Conservation (phyloP, 2,888 invertebrate species). For the Pyrrhia umbra region DNA sequence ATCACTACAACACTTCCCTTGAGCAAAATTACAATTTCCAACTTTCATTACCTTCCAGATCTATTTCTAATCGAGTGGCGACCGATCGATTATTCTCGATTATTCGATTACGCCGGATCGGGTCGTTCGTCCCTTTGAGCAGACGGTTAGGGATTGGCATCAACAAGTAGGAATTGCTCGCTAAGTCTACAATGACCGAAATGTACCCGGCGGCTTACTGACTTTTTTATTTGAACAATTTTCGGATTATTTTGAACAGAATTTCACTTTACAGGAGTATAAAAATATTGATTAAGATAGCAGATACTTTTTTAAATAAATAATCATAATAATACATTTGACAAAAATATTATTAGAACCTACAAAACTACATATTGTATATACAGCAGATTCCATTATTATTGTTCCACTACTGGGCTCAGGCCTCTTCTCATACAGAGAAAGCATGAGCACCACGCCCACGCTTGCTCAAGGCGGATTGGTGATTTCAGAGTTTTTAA, state of each 20-base stretch:
- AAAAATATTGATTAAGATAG: too few species aligned
- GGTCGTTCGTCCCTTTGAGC: conserved; percentile 16
- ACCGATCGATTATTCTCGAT: conserved; percentile 30
- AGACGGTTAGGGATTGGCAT: conserved; percentile 38
- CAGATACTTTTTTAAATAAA: too few species aligned
- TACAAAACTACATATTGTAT: too few species aligned
- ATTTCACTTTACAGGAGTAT: not conserved
- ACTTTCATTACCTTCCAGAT: conserved; percentile 21
- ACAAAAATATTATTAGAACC: too few species aligned
- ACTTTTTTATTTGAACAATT: conserved; percentile 7
- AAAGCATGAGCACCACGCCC: too few species aligned
- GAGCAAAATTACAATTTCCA: not conserved
- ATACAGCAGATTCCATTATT: too few species aligned
- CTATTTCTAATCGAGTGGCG: conserved; percentile 27
- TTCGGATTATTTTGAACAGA: not conserved
- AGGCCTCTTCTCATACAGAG: too few species aligned
- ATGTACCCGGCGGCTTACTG: conserved; percentile 18
- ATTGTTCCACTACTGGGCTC: too few species aligned
- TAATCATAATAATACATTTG: too few species aligned
- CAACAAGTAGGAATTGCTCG: conserved; percentile 37
- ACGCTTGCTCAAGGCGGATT: too few species aligned
- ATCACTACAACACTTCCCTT: not conserved
- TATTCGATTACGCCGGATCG: conserved; percentile 22
- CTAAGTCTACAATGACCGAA: conserved; percentile 10
- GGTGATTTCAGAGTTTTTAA: too few species aligned